Evolutionary conservation across 1,140 invertebrate genomes (phyloP).

Genomic region (Drosophila orena): DNA sequence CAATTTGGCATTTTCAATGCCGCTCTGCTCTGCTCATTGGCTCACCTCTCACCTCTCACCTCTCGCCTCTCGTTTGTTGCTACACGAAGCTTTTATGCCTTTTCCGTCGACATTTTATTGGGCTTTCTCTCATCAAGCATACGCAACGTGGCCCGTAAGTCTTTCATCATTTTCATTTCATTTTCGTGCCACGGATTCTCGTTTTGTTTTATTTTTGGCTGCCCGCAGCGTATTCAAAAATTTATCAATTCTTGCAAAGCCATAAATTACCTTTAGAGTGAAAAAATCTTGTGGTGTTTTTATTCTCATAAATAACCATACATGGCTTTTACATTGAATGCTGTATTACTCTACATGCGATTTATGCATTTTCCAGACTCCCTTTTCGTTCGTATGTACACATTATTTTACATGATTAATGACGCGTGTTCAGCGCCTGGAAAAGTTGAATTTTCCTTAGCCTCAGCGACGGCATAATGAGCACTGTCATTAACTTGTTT

Average conservation of each 20-base stretch:
- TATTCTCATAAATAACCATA: neutral
- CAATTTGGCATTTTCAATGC: neutral
- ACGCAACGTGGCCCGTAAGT: conserved; percentile 56
- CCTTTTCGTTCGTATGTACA: too few species aligned
- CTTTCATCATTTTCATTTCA: conserved; percentile 81
- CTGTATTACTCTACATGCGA: neutral
- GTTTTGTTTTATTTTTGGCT: conserved; percentile 21
- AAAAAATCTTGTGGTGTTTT: conserved; percentile 15
- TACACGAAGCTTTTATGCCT: conserved; percentile 63
- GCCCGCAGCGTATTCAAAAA: conserved; percentile 46
- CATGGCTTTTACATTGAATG: conserved; percentile 1
- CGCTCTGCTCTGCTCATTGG: conserved; percentile 22
- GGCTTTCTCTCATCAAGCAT: conserved; percentile 69
- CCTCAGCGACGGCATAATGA: conserved; percentile 58
- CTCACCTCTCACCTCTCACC: too few species aligned
- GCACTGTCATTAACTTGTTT: conserved; percentile 77
- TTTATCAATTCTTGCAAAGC: conserved; percentile 45
- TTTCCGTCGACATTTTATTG: conserved; percentile 65
- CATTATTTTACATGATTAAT: conserved; percentile 42
- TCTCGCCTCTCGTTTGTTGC: conserved; percentile 53
- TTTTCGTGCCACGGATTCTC: conserved; percentile 6
- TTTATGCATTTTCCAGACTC: neutral
- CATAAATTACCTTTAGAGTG: conserved; percentile 41
- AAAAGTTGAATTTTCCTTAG: conserved; percentile 4
- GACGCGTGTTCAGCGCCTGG: conserved; percentile 26